Evolutionary conservation across 2,888 invertebrate species (phyloP).

Genomic region (Camponotus fellah): DNA sequence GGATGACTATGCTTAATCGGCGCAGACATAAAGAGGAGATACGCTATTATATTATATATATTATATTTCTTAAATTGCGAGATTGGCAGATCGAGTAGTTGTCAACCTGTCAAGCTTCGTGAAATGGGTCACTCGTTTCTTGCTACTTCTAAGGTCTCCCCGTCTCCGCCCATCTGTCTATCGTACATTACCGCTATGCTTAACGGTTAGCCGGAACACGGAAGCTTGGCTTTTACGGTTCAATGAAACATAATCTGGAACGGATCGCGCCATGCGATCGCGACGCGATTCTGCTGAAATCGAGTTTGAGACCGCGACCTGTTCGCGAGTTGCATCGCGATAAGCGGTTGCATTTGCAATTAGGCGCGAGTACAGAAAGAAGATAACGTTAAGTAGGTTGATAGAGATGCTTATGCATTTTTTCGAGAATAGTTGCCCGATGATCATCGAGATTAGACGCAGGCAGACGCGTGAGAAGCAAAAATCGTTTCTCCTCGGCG

Average conservation of each 20-base stretch:
- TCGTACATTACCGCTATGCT: slow-evolving; percentile 51
- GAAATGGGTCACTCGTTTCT: slow-evolving; percentile 24
- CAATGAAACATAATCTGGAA: slow-evolving; percentile 73
- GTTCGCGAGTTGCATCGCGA: not conserved
- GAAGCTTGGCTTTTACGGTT: slow-evolving; percentile 73
- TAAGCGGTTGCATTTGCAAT: slow-evolving; percentile 7
- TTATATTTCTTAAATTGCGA: slow-evolving; percentile 35
- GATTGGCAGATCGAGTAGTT: slow-evolving; percentile 39
- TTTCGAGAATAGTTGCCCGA: not conserved
- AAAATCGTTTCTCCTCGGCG: slow-evolving; percentile 20
- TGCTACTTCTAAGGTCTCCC: slow-evolving; percentile 6
- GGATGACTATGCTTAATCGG: not conserved
- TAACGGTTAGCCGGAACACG: slow-evolving; percentile 78
- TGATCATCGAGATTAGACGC: not conserved
- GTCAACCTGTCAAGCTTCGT: slow-evolving; percentile 33
- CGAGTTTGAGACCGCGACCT: not conserved
- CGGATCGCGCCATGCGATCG: slow-evolving; percentile 54
- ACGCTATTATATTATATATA: not conserved
- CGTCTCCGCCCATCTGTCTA: slow-evolving; percentile 55
- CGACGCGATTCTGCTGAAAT: slow-evolving; percentile 56
- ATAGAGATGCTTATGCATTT: slow-evolving; percentile 27
- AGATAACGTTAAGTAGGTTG: slow-evolving; percentile 27
- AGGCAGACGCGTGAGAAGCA: slow-evolving; percentile 15
- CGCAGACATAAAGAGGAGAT: not conserved
- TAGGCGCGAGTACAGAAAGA: slow-evolving; percentile 19